Evolutionary conservation across 2,113 vertebrate genomes (phyloP), one percentile per base, ranked within the genome.

Genomic region (Stigmatopora argus): DNA sequence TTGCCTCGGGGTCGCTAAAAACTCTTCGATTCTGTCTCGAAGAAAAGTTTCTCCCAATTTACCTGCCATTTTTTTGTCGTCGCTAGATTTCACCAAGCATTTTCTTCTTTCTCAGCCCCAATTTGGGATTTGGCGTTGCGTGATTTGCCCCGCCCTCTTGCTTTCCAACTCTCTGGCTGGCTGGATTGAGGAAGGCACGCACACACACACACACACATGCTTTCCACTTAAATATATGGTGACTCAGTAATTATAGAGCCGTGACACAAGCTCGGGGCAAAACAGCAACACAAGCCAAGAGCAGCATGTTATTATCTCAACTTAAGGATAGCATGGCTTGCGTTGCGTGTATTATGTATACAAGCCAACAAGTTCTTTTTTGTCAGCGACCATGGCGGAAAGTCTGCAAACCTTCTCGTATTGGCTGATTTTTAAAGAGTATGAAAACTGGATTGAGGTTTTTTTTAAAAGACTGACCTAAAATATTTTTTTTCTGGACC

Each of bases 221-320:
- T 31, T 31, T 31, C 82, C 82, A 84, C 73, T 72, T 86, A 85
- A 89, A 78, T 89, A 85, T 85, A 86, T 80, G 79, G 72, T 85
- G 85, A 78, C 73, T 81, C 64, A 62, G 77, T 89, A 89, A 87
- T 89, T 89, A 86, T 74, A 87, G 83, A 83, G 83, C 73, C 66
- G 66, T 80, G 77, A 79, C 83, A 86, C 78, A 83, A 71, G 78
- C 85, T 77, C 21, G 19, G 41, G 74, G 85, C 80, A 77, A 79
- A 78, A 78, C 77, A 80, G 77, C 82, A 81, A 82, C 70, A 65
- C 66, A 77, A 73, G 62, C 79, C 76, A 83, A 65, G 52, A 75
- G 81, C 72, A 82, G 70, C 73, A 60, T 57, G 66, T 80, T 81
- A 85, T 85, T 84, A 85, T 85, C 80, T 72, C 19, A 76, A 81